phyloP scores from a whole-genome alignment of 1,140 invertebrate genomes.

The Antheraea mylitta region DNA sequence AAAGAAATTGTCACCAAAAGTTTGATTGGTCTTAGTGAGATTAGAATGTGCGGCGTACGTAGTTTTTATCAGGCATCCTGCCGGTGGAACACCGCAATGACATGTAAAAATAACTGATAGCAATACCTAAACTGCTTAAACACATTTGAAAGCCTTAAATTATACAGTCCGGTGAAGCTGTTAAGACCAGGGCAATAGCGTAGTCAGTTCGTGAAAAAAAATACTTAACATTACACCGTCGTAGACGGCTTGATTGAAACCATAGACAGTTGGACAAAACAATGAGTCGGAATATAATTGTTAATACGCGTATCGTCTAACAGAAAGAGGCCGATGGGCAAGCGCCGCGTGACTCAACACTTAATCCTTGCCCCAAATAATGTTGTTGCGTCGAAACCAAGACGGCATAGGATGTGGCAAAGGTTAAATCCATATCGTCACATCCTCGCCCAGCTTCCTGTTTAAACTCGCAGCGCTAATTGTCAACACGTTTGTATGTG shows the following conservation, averaged over 20 bases:
- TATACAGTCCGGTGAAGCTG: too few species aligned
- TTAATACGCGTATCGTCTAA: background rate
- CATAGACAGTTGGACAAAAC: background rate
- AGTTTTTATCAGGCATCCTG: too few species aligned
- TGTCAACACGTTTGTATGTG: slow-evolving; percentile 43
- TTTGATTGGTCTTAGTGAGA: too few species aligned
- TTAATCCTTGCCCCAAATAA: slow-evolving; percentile 50
- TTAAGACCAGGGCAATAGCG: too few species aligned
- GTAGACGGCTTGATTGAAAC: background rate
- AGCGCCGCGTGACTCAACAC: slow-evolving; percentile 27
- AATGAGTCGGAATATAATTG: background rate
- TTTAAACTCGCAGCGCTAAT: slow-evolving; percentile 55
- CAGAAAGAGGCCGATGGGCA: slow-evolving; percentile 4
- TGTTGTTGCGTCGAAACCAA: slow-evolving; percentile 47
- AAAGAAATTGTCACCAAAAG: too few species aligned
- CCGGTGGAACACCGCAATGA: too few species aligned
- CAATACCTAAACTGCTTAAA: background rate
- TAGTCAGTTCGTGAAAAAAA: too few species aligned
- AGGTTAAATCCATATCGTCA: slow-evolving; percentile 72
- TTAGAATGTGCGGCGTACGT: background rate
- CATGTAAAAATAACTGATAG: background rate
- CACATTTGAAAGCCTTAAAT: background rate
- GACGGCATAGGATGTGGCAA: slow-evolving; percentile 64
- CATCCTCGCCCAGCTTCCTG: slow-evolving; percentile 68
- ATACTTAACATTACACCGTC: too few species aligned